Evolutionary conservation across 2,113 vertebrate species (phyloP), one percentile per base, ranked within the genome.

Genomic region (Cinclus cinclus): DNA sequence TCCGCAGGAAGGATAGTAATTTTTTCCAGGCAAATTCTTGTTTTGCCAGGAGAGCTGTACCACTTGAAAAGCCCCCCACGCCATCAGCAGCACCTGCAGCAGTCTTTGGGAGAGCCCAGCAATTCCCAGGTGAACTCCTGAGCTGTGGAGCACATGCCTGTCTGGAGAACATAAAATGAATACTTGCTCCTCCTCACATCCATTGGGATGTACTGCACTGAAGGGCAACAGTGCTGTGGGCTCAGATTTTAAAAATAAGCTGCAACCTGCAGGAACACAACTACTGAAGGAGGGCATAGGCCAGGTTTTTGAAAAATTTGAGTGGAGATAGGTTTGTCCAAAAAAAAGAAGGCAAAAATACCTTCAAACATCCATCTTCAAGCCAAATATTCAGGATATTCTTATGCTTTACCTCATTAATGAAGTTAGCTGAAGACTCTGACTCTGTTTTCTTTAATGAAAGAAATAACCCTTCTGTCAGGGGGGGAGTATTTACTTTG

Each of bases 91-190:
- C 19, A 42, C 3, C 24, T 47, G 50, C 31, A 70, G 18, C 8
- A 65, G 20, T 31, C 19, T 82, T 44, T 44, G 31, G n/a, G 70
- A 85, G 7, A 85, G 4, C 11, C 21, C 47, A 74, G 30, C 21
- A 39, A 21, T 59, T 59, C 46, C 24, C 59, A 67, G 35, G 15
- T 50, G 33, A 31, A 7, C 4, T 4, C 30, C 8, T 35, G 55
- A 74, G 42, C 46, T 27, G 5, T 20, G 68, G 50, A 50, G 13
- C 13, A 5, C 0, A 4, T 8, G 18, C 0, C 0, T 22, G 24
- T 20, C 30, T 63, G 42, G 39, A 89, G 83, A 77, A 11, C 23
- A 30, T 0, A 6, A 37, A 47, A 16, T 1, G 35, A 74, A 30
- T 11, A 3, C 13, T 42, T 2, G 0, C 13, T 58, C 10, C 58